A percentile compares a stretch with the other conserved stretches of the same genome.
Conservation (phyloP, 2,797 vertebrate species). For the Sternotherus odoratus region DNA sequence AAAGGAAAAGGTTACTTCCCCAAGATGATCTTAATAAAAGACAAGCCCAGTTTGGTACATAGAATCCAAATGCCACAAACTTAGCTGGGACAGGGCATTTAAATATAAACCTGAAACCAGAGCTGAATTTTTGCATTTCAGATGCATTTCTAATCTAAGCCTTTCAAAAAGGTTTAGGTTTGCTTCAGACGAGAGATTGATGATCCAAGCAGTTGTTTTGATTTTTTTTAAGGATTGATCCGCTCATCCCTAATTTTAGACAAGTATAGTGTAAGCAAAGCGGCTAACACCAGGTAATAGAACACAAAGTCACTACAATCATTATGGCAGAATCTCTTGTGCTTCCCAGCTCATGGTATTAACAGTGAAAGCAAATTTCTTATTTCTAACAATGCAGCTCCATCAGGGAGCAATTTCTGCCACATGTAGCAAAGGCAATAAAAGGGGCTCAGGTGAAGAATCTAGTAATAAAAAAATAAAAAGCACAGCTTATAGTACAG, state of each 20-base stretch:
- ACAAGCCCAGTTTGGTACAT: too few species aligned
- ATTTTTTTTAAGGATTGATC: conserved; percentile 19
- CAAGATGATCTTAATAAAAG: background rate
- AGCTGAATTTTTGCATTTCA: background rate
- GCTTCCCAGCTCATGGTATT: conserved; percentile 12
- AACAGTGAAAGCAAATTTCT: conserved; percentile 28
- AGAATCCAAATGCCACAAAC: background rate
- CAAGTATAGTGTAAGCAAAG: conserved; percentile 24
- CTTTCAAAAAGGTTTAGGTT: background rate
- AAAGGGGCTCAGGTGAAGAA: conserved; percentile 19
- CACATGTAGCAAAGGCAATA: background rate
- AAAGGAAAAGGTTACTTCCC: background rate
- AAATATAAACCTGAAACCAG: background rate
- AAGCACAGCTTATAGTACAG: background rate
- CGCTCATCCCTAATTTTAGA: conserved; percentile 30
- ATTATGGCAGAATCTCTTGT: conserved; percentile 8
- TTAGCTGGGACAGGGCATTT: background rate
- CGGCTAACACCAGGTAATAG: background rate
- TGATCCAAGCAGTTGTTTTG: background rate
- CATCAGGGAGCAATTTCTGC: background rate
- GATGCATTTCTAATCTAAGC: background rate
- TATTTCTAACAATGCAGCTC: conserved; percentile 4
- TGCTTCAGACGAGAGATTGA: background rate
- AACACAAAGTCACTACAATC: conserved; percentile 1
- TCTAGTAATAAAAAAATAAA: conserved; percentile 4